Evolutionary conservation across 2,888 invertebrate genomes (phyloP).

Genomic region (Machimus atricapillus): DNA sequence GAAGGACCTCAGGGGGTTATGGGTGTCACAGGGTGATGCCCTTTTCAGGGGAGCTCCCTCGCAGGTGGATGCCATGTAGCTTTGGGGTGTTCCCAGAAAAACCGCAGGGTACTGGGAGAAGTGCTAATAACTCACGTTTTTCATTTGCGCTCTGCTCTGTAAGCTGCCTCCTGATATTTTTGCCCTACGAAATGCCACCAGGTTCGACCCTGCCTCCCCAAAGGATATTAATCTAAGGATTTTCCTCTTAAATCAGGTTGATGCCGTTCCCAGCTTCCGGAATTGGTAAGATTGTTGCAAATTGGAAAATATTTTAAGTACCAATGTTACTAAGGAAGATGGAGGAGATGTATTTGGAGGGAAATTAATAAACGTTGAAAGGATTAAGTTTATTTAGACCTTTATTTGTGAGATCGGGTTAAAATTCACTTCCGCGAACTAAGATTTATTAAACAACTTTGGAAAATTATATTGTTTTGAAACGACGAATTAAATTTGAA

Average conservation of each 20-base stretch:
- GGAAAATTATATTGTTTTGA: neutral
- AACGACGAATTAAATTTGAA: neutral
- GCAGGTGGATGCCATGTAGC: neutral
- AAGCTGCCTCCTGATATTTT: conserved; percentile 16
- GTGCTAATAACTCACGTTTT: conserved; percentile 23
- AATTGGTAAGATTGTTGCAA: conserved; percentile 1
- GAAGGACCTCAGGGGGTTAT: neutral
- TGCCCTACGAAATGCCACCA: neutral
- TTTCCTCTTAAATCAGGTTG: neutral
- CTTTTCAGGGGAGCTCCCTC: neutral
- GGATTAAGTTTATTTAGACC: neutral
- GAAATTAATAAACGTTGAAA: neutral
- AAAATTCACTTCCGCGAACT: neutral
- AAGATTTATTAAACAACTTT: neutral
- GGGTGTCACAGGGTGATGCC: neutral
- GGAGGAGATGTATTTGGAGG: neutral
- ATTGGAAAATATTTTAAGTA: conserved; percentile 14
- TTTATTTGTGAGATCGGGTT: neutral
- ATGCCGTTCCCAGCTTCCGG: neutral
- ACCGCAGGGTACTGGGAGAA: neutral
- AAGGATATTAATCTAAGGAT: conserved; percentile 6
- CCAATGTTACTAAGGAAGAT: neutral
- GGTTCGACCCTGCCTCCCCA: neutral
- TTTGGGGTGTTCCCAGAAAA: neutral
- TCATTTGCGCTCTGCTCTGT: neutral